phyloP scores from a whole-genome alignment of 2,888 invertebrate genomes.

The Ganaspis brasiliensis region DNA sequence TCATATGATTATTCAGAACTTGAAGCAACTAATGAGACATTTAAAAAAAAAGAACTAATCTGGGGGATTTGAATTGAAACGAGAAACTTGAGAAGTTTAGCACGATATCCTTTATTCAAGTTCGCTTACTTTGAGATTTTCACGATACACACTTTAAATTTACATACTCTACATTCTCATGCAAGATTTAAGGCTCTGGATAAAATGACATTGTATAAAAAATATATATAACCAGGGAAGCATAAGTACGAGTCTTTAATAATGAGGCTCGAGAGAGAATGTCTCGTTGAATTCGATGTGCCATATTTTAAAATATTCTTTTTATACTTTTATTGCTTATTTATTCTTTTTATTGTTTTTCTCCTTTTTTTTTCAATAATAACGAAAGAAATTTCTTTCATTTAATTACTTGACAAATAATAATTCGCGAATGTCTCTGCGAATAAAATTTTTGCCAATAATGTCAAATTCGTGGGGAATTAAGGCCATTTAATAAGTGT shows the following conservation, averaged over 20 bases:
- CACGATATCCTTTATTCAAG: neutral
- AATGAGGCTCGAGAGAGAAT: slow-evolving; percentile 45
- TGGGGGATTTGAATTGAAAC: neutral
- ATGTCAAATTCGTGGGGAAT: neutral
- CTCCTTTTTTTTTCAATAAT: neutral
- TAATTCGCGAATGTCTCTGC: neutral
- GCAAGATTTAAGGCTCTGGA: slow-evolving; percentile 45
- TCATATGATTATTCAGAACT: neutral
- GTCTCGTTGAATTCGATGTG: slow-evolving; percentile 62
- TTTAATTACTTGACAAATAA: neutral
- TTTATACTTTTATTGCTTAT: no score
- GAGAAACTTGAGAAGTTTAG: slow-evolving; percentile 1
- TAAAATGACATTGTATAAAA: slow-evolving; percentile 64
- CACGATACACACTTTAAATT: slow-evolving; percentile 22
- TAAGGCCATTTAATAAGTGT: slow-evolving; percentile 27
- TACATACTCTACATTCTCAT: slow-evolving; percentile 48
- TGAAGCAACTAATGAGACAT: neutral
- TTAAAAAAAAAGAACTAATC: neutral
- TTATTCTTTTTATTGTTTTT: no score
- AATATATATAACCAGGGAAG: slow-evolving; percentile 66
- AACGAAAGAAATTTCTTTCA: neutral
- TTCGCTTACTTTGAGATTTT: slow-evolving; percentile 25
- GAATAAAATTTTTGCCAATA: neutral
- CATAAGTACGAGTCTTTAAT: slow-evolving; percentile 65
- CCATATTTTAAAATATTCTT: slow-evolving; percentile 44